phyloP scores from a whole-genome alignment of 2,797 vertebrate genomes.

The Xiphorhynchus erythropygius region DNA sequence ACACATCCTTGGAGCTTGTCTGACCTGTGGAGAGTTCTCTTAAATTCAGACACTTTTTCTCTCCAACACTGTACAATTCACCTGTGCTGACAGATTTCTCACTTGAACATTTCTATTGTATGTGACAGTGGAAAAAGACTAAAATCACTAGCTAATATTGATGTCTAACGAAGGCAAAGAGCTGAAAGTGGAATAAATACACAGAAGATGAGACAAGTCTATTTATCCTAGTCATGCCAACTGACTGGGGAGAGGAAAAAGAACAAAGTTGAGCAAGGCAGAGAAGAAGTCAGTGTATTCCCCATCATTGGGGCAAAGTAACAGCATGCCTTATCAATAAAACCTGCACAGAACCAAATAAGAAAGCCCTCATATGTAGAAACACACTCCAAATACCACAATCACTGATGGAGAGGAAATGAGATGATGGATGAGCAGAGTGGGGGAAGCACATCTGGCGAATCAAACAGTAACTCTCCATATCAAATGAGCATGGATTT shows the following conservation, averaged over 20 bases:
- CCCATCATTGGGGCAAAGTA: neutral
- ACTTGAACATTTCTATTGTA: neutral
- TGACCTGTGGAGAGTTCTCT: neutral
- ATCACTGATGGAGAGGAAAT: neutral
- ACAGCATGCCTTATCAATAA: neutral
- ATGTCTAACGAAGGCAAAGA: neutral
- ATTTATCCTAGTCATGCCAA: neutral
- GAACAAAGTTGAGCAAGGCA: neutral
- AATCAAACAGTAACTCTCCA: neutral
- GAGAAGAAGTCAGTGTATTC: neutral
- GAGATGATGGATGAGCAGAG: neutral
- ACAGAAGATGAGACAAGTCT: neutral
- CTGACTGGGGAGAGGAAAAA: neutral
- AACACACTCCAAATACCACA: neutral
- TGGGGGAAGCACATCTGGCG: neutral
- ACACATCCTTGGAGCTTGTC: neutral
- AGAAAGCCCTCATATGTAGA: neutral
- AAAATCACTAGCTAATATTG: neutral
- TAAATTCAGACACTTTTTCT: neutral
- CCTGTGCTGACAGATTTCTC: neutral
- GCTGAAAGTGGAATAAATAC: neutral
- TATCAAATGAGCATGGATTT: fast-evolving
- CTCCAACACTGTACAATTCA: neutral
- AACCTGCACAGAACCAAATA: neutral
- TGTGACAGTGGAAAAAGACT: neutral